Percentiles rank a stretch among this genome's conserved stretches.
These are phyloP conservation scores for Acanthaster planci DNA, from an alignment of 35 echinoderm and acorn worm species.

Conservation along the genomic window DNA sequence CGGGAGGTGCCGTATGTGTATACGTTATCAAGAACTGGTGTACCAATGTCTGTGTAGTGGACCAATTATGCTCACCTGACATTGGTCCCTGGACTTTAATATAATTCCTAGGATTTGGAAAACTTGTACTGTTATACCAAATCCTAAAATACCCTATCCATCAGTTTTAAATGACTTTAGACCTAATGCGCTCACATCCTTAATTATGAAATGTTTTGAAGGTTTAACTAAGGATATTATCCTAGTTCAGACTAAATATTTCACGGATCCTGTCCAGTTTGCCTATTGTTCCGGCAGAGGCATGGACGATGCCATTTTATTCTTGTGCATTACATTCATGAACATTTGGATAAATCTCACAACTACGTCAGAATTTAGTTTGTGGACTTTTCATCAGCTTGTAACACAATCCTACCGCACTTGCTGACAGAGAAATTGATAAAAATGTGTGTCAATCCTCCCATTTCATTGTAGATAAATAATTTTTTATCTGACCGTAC, in stretches of 20 bases:
- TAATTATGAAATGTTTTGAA: no score
- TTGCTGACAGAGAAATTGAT: neutral
- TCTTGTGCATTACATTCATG: no score
- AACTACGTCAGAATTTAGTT: no score
- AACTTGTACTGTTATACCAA: conserved; percentile 6
- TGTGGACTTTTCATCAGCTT: neutral
- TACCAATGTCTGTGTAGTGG: neutral
- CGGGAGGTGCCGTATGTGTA: neutral
- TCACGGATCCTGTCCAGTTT: no score
- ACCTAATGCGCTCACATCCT: no score
- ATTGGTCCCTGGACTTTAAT: no score
- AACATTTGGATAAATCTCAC: no score
- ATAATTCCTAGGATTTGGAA: conserved; percentile 6
- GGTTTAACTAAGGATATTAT: no score
- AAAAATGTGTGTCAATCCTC: neutral
- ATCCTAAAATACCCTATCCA: neutral
- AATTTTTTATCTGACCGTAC: neutral
- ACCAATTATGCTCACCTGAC: neutral
- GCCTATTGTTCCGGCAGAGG: no score
- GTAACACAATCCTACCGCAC: neutral
- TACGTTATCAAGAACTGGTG: neutral
- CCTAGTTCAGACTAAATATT: no score
- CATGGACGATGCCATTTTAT: no score
- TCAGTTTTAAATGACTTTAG: no score
- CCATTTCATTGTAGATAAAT: neutral